Percentiles rank a stretch among this genome's conserved stretches.
These are phyloP conservation scores for Podiceps cristatus DNA, from an alignment of 2,113 vertebrate genomes.

Conservation along the genomic window DNA sequence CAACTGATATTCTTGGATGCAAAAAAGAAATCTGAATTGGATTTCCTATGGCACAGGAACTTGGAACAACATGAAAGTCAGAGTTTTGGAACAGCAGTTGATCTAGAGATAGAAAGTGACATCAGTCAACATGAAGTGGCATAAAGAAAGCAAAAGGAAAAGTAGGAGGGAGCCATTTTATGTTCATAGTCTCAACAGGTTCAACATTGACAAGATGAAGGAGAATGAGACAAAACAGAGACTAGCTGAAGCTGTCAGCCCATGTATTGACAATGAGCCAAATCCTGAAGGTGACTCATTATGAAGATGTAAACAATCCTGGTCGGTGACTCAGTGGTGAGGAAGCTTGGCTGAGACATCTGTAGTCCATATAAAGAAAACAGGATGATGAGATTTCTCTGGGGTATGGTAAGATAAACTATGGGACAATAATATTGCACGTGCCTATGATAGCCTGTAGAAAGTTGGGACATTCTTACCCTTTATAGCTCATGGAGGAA, in stretches of 20 bases:
- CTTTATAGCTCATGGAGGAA: conserved; percentile 61
- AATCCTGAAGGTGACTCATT: conserved; percentile 62
- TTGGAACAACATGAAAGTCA: conserved; percentile 46
- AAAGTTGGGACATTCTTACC: conserved; percentile 62
- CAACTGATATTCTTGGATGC: conserved; percentile 1
- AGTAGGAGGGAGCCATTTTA: conserved; percentile 39
- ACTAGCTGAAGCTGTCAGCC: background rate
- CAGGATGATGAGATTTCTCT: conserved; percentile 76
- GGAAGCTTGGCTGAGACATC: conserved; percentile 73
- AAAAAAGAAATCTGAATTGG: conserved; percentile 14
- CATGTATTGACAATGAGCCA: conserved; percentile 39
- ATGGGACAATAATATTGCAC: conserved; percentile 73
- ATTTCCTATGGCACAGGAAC: conserved; percentile 41
- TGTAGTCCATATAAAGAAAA: conserved; percentile 77
- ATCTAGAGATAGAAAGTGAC: conserved; percentile 26
- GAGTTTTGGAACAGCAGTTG: background rate
- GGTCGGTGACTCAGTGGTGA: conserved; percentile 53
- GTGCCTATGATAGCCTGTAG: conserved; percentile 63
- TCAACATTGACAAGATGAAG: conserved; percentile 44
- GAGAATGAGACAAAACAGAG: conserved; percentile 31
- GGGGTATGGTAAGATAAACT: conserved; percentile 71
- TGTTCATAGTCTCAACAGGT: conserved; percentile 14
- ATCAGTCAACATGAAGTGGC: background rate
- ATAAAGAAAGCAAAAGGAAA: conserved; percentile 36
- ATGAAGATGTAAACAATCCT: conserved; percentile 56